These are phyloP conservation scores for Biston stratarius DNA, from an alignment of 2,888 invertebrate species.

Conservation along the genomic window DNA sequence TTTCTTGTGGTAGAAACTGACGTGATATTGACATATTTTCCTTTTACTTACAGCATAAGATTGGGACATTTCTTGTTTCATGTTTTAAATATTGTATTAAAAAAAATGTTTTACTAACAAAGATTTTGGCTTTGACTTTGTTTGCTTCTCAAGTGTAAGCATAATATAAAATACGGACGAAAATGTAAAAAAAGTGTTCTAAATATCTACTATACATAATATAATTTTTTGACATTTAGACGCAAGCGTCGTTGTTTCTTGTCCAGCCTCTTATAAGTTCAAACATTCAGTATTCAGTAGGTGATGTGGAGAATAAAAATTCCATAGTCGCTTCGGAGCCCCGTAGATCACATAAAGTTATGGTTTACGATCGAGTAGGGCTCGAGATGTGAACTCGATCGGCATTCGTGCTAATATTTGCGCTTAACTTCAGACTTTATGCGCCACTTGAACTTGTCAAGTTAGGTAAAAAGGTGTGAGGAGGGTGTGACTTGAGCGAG, in stretches of 20 bases:
- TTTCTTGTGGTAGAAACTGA: no score
- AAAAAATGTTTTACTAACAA: no score
- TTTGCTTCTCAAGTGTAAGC: no score
- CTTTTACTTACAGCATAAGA: no score
- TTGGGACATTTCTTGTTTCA: no score
- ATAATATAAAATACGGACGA: no score
- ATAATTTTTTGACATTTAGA: neutral
- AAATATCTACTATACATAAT: no score
- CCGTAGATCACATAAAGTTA: conserved; percentile 74
- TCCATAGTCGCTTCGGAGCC: conserved; percentile 60
- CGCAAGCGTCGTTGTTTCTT: neutral
- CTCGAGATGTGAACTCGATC: conserved; percentile 66
- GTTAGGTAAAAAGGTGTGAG: conserved; percentile 26
- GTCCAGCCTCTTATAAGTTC: conserved; percentile 8
- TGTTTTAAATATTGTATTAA: no score
- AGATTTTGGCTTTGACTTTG: no score
- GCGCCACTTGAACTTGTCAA: conserved; percentile 25
- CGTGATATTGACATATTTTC: no score
- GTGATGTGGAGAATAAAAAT: conserved; percentile 63
- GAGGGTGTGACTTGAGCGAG: neutral
- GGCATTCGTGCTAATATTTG: conserved; percentile 43
- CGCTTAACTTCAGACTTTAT: conserved; percentile 31
- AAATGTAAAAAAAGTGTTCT: no score
- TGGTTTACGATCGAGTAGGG: conserved; percentile 67
- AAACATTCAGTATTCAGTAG: conserved; percentile 63